phyloP scores from a whole-genome alignment of 2,113 vertebrate species.

The Ovibos moschatus region DNA sequence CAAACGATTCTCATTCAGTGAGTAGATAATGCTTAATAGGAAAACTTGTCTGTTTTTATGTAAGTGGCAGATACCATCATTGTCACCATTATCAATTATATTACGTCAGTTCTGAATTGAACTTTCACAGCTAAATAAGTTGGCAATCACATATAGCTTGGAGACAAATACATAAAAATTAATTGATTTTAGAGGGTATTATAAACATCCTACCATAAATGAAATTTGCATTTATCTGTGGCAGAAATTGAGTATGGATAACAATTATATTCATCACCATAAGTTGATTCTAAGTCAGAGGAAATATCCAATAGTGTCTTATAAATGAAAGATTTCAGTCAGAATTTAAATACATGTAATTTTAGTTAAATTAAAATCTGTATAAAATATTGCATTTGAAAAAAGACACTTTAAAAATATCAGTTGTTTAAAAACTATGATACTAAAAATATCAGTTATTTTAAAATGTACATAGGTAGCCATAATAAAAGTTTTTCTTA shows the following conservation, averaged over 20 bases:
- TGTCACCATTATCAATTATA: neutral
- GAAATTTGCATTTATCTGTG: neutral
- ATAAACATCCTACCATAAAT: neutral
- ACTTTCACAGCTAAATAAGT: neutral
- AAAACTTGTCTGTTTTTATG: fast-evolving
- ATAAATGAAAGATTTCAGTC: neutral
- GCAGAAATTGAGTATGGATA: neutral
- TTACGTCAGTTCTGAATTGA: neutral
- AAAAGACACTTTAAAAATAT: neutral
- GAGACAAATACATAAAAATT: neutral
- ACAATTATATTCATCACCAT: neutral
- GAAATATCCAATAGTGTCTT: neutral
- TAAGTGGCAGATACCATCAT: neutral
- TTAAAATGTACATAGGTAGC: neutral
- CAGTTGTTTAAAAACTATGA: neutral
- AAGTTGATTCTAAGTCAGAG: neutral
- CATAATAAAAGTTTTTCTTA: neutral
- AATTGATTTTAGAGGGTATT: neutral
- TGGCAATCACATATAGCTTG: neutral
- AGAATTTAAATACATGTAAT: neutral
- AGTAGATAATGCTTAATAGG: neutral
- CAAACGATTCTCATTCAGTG: neutral
- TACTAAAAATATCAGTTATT: neutral
- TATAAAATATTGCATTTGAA: neutral
- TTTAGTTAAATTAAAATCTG: neutral